Evolutionary conservation across 2,113 vertebrate species (phyloP).

Genomic region (Bombycilla garrulus): DNA sequence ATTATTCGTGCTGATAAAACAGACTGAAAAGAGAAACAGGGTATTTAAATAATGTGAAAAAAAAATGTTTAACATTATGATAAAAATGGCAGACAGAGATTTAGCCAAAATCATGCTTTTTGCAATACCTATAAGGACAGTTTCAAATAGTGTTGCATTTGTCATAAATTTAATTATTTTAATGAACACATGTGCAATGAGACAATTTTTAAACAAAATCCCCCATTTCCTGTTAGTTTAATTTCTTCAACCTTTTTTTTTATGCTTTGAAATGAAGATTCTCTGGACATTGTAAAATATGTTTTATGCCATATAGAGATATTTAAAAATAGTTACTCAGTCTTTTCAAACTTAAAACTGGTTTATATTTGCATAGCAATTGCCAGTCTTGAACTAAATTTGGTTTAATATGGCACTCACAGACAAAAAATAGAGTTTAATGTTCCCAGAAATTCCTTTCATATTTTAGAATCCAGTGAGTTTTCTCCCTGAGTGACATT

Average conservation of each 20-base stretch:
- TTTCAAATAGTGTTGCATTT: not conserved
- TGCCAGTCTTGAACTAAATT: not conserved
- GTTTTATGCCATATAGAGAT: not conserved
- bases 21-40: not conserved
- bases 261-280: not conserved
- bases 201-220: not conserved
- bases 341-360: not conserved
- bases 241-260: not conserved
- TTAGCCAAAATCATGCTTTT: not conserved
- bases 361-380: not conserved
- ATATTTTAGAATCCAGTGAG: not conserved
- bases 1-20: not conserved
- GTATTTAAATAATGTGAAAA: not conserved
- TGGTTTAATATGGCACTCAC: conserved; percentile 4
- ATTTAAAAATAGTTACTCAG: not conserved
- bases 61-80: not conserved
- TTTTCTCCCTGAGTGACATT: conserved; percentile 5
- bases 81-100: not conserved
- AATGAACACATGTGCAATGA: not conserved
- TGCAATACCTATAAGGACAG: not conserved
- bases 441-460: not conserved
- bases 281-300: not conserved
- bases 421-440: not conserved
- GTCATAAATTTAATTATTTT: not conserved
- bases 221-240: not conserved